Evolutionary conservation across 2,113 vertebrate genomes (phyloP), one percentile per base, ranked within the genome.

Genomic region (Myocastor coypus): DNA sequence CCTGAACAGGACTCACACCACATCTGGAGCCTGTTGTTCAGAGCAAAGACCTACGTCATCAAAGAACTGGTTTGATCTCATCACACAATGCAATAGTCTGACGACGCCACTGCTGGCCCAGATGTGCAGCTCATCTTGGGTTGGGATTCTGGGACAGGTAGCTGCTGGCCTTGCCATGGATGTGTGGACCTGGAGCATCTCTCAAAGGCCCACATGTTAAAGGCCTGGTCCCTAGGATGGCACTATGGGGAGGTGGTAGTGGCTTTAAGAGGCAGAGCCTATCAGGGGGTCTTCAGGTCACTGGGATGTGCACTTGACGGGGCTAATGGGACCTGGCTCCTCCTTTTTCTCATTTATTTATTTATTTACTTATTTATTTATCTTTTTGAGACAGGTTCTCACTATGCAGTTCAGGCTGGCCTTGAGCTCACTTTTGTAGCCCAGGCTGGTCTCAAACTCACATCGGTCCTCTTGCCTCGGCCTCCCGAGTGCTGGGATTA

Each of bases 31-130:
- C 50, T 83, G 17, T 4, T 30, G 14, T 46, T 81, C 71, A 87
- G 87, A 69, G 55, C 63, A 34, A 83, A 91, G 69, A 71, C n/a
- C 19, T 24, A 85, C 42, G 66, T 10, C 81, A 57, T 0, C 16
- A 11, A 55, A 71, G 52, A 59, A n/a, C 7, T 37, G 5, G 34
- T 50, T 52, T 75, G 3, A 57, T 83, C 42, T 71, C 16, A 11
- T 8, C 2, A 8, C 0, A 3, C 34, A 34, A 71, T 7, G 40
- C 34, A 61, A 42, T 10, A 32, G 19, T 37, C 5, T 2, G 7
- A 83, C 71, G 55, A 32, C 50, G 19, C 34, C 28, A 12, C 16
- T 24, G 86, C 50, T 37, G 22, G 20, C 37, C 55, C 24, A 8
- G 30, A 30, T 30, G 30, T 3, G 5, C 34, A 42, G 64, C 20